Conservation (phyloP, 2,113 vertebrate genomes). For the Aegithalos caudatus region DNA sequence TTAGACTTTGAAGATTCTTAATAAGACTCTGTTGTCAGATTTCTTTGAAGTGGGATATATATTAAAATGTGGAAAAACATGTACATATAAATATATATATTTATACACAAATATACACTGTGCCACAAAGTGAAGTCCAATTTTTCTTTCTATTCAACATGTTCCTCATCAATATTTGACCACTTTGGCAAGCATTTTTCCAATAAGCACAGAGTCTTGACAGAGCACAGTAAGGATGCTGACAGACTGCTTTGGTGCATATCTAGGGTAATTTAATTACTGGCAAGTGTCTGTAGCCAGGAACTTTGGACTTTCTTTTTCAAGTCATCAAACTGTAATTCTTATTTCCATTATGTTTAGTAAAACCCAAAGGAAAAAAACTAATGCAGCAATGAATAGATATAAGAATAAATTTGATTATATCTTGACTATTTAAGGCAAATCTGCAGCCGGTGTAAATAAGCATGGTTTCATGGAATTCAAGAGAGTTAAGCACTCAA, state of each 20-base stretch:
- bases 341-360: not conserved
- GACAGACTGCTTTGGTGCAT: not conserved
- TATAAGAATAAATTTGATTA: not conserved
- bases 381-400: not conserved
- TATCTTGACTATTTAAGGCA: not conserved
- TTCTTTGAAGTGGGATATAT: not conserved
- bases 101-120: rapidly evolving
- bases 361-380: not conserved
- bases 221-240: not conserved
- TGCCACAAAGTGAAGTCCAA: not conserved
- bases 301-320: not conserved
- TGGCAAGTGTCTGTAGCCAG: not conserved
- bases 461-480: not conserved
- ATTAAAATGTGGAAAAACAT: not conserved
- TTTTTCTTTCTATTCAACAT: not conserved
- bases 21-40: not conserved
- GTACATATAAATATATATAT: not conserved
- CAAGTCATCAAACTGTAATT: not conserved
- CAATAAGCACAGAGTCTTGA: not conserved
- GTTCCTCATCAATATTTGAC: not conserved
- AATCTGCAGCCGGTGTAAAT: not conserved
- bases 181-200: not conserved
- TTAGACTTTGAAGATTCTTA: not conserved
- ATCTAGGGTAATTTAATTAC: not conserved
- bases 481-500: not conserved